Conservation (phyloP, 2,888 invertebrate genomes). For the Diloba caeruleocephala region DNA sequence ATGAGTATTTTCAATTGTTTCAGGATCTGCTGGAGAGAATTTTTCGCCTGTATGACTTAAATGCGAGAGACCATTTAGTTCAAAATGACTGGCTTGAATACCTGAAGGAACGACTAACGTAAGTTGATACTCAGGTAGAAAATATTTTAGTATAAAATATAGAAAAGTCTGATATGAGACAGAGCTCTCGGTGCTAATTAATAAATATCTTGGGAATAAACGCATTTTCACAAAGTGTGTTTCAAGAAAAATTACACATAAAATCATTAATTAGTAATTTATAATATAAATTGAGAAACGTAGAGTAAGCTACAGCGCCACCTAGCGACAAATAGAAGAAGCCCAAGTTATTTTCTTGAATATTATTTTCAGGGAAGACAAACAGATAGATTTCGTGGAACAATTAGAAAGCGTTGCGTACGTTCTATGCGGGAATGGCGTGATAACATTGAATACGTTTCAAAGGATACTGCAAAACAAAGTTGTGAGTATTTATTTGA, state of each 20-base stretch:
- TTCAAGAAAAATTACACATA: too few relatives aligned
- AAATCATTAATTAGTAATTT: background rate
- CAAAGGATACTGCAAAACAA: constrained; percentile 94
- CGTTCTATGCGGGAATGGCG: constrained; percentile 94
- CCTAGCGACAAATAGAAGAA: constrained; percentile 24
- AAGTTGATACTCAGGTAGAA: constrained; percentile 78
- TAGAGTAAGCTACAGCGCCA: constrained; percentile 9
- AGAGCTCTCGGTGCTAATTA: too few relatives aligned
- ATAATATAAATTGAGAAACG: background rate
- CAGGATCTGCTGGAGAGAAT: constrained; percentile 94
- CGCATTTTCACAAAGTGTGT: too few relatives aligned
- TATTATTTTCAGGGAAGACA: constrained; percentile 91
- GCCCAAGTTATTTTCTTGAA: background rate
- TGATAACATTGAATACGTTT: constrained; percentile 92
- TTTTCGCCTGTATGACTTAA: constrained; percentile 94
- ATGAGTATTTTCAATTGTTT: constrained; percentile 27
- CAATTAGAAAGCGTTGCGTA: constrained; percentile 96
- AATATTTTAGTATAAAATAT: too few relatives aligned
- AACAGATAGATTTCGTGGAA: constrained; percentile 95
- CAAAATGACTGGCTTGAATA: constrained; percentile 97
- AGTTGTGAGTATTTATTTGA: constrained; percentile 90
- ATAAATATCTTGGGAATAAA: too few relatives aligned
- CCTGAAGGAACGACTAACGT: constrained; percentile 94
- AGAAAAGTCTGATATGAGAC: too few relatives aligned
- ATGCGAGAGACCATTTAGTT: constrained; percentile 91